Conservation (phyloP, 2,113 vertebrate species). For the Microcebus murinus region DNA sequence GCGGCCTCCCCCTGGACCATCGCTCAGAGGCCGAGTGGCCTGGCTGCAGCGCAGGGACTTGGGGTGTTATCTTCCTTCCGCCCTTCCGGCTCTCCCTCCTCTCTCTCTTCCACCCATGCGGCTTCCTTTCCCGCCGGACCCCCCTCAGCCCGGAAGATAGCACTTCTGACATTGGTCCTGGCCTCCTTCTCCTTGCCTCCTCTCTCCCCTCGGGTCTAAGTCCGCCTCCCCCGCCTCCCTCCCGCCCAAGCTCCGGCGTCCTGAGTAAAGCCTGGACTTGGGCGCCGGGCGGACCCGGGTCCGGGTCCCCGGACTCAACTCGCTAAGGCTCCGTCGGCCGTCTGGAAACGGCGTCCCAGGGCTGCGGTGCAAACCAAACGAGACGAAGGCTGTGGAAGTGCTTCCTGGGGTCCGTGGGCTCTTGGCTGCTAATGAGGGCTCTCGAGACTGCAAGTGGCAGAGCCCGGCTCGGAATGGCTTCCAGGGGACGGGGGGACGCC, state of each 20-base stretch:
- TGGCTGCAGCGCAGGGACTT: not conserved
- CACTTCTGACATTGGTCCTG: not conserved
- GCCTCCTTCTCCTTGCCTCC: not conserved
- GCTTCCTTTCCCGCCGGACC: too few species aligned
- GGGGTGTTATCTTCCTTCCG: not conserved
- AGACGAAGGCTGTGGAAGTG: constrained; percentile 61
- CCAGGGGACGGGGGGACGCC: not conserved
- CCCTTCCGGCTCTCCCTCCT: not conserved
- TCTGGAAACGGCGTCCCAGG: constrained; percentile 52
- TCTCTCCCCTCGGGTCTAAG: not conserved
- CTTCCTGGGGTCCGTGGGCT: constrained; percentile 31
- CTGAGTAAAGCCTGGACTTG: not conserved
- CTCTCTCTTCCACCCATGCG: not conserved
- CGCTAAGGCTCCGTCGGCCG: not conserved
- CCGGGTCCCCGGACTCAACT: not conserved
- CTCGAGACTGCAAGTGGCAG: constrained; percentile 21
- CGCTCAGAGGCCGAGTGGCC: not conserved
- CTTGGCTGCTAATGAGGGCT: constrained; percentile 49
- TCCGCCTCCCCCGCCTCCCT: not conserved
- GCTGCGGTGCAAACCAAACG: constrained; percentile 52
- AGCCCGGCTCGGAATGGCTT: not conserved
- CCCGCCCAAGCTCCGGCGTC: not conserved
- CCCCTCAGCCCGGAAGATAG: not conserved
- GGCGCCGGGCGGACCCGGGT: not conserved
- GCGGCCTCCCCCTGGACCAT: not conserved